A percentile compares a stretch with the other conserved stretches of the same genome.
Conservation (phyloP, 2,113 vertebrate genomes). For the Toxotes jaculatrix region DNA sequence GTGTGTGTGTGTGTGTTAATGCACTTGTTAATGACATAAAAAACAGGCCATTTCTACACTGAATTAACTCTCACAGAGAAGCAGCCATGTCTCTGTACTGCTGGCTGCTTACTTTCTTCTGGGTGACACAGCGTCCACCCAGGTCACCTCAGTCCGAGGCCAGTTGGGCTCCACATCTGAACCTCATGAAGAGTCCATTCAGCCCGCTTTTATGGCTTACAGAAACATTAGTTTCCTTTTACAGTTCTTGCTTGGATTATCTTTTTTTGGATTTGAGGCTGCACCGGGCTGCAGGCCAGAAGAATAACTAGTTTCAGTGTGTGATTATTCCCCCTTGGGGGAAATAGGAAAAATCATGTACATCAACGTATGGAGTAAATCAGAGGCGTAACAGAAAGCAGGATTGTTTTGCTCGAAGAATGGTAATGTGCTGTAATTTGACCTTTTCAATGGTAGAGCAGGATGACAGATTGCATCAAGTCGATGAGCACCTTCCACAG, state of each 20-base stretch:
- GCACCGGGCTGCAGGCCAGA: constrained; percentile 65
- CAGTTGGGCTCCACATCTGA: constrained; percentile 67
- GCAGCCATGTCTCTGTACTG: constrained; percentile 1
- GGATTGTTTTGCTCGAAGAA: constrained; percentile 36
- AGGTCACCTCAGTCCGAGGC: constrained; percentile 66
- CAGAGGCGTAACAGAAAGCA: constrained; percentile 52
- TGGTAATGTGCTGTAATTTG: constrained; percentile 22
- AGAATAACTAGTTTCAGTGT: constrained; percentile 61
- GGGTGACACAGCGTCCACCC: constrained; percentile 54
- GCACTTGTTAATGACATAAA: constrained; percentile 43
- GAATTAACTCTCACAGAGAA: constrained; percentile 5
- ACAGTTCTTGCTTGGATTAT: constrained; percentile 65
- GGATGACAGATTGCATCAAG: constrained; percentile 15
- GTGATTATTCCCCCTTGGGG: constrained; percentile 62
- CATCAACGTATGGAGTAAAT: constrained; percentile 53
- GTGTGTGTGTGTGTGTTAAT: constrained; percentile 29
- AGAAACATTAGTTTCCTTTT: constrained; percentile 71
- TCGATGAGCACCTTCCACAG: constrained; percentile 16
- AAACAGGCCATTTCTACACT: constrained; percentile 10
- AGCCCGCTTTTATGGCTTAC: constrained; percentile 55
- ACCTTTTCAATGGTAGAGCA: constrained; percentile 24
- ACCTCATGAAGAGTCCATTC: constrained; percentile 65
- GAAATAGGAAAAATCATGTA: constrained; percentile 34
- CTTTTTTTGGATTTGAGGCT: constrained; percentile 62
- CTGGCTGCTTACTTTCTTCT: constrained; percentile 31